Conservation (phyloP, 35 echinoderm and acorn worm species). For the Chiridota heheva region DNA sequence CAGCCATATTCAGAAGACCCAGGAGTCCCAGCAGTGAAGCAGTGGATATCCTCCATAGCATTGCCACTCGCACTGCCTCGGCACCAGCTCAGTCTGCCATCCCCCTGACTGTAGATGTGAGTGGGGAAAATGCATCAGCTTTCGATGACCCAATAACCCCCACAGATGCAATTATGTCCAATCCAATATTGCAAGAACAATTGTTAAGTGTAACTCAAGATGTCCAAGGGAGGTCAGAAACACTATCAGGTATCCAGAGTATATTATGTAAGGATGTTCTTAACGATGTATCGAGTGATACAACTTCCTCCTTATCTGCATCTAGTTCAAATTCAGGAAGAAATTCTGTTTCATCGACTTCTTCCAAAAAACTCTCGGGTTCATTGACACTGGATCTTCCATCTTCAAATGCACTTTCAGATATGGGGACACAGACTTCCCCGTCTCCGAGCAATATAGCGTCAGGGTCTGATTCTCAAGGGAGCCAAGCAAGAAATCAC, state of each 20-base stretch:
- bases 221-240: constrained; percentile 24
- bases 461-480: too few species aligned
- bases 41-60: constrained; percentile 30
- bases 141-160: constrained; percentile 57
- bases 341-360: too few species aligned
- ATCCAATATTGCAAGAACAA: constrained; percentile 69
- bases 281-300: too few species aligned
- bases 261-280: constrained; percentile 57
- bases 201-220: constrained; percentile 67
- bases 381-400: too few species aligned
- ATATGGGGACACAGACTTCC: too few species aligned
- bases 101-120: constrained; percentile 34
- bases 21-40: constrained; percentile 23
- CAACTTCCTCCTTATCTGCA: too few species aligned
- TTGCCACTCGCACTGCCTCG: constrained; percentile 37
- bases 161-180: constrained; percentile 51
- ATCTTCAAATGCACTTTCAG: too few species aligned
- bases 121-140: background rate
- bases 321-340: too few species aligned
- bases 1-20: background rate
- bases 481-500: too few species aligned
- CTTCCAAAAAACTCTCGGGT: too few species aligned
- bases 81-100: constrained; percentile 35
- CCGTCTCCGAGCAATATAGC: too few species aligned
- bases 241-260: constrained; percentile 60